Base-by-base conservation (phyloP, 2,797 vertebrate species). In the Thamnophis elegans region DNA sequence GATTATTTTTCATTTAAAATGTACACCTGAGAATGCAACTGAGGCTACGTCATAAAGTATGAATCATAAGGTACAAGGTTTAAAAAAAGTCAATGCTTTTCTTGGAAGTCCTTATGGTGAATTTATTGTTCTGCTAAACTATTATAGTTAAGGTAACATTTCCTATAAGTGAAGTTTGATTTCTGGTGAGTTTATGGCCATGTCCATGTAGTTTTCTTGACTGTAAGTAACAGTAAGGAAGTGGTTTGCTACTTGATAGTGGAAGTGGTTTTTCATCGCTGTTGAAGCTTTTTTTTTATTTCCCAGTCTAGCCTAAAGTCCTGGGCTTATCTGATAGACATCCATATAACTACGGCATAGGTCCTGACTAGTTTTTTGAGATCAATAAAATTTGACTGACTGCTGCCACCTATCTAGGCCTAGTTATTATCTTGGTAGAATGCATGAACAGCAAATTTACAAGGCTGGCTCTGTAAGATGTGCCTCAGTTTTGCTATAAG, bases 401-500 rank as follows among this genome's bases (percentile, higher is more conserved):
- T 82, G 36, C 73, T 82, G 73, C 73, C 73, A 82, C 36, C 20
- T 82, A 82, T 47, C 36, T 78, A 82, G 73, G 73, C 73, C 73
- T 47, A n/a, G 55, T n/a, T 36, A 26, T 55, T n/a, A 18, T 20
- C 25, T 88, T n/a, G 54, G 11, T 86, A 68, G 47, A 90, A 73
- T 26, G 22, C 22, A 59, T 20, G 26, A 82, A 20, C 36, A 82
- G 73, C 73, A 82, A 47, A 82, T 65, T 62, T 91, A 89, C 85
- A 94, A 92, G 47, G 47, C 36, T 85, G 88, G 47, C 93, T 92
- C 42, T 92, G 32, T 92, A 91, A 68, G 28, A 92, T 92, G 88
- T 95, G 53, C 14, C 12, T 96, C 91, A 91, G 22, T 53, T 51
- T 85, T 58, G 16, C 16, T 86, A 36, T 89, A 65, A 55, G 16